Conservation (phyloP, 2,113 vertebrate species). For the Pontoporia blainvillei region DNA sequence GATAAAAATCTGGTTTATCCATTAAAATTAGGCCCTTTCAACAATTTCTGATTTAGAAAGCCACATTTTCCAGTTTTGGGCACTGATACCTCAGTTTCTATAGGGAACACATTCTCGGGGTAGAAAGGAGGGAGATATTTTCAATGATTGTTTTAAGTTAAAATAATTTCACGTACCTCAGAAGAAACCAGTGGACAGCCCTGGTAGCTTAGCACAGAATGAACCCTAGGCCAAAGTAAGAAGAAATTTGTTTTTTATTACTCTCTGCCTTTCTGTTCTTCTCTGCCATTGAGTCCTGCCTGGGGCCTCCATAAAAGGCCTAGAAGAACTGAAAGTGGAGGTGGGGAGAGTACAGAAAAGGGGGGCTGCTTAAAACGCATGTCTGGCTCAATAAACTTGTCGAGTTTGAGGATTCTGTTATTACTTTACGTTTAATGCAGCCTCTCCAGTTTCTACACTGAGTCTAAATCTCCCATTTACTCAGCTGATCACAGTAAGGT, state of each 20-base stretch:
- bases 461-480: not conserved
- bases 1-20: conserved; percentile 23
- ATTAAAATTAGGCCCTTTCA: not conserved
- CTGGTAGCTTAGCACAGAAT: not conserved
- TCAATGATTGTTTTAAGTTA: conserved; percentile 24
- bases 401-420: not conserved
- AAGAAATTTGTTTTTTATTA: not conserved
- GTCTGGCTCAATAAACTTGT: not conserved
- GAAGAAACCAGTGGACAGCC: not conserved
- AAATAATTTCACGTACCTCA: not conserved
- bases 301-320: not conserved
- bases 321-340: not conserved
- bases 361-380: not conserved
- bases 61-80: not conserved
- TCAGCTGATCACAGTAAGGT: not conserved
- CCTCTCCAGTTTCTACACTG: not conserved
- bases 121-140: not conserved
- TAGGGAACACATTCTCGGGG: not conserved
- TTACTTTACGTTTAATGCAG: not conserved
- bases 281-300: not conserved
- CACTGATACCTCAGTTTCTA: not conserved
- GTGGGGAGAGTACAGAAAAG: not conserved
- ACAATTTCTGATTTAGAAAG: conserved; percentile 34
- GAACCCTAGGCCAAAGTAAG: not conserved
- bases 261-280: not conserved